Conservation (phyloP, 2,888 invertebrate species). For the Perizoma flavofasciatum region DNA sequence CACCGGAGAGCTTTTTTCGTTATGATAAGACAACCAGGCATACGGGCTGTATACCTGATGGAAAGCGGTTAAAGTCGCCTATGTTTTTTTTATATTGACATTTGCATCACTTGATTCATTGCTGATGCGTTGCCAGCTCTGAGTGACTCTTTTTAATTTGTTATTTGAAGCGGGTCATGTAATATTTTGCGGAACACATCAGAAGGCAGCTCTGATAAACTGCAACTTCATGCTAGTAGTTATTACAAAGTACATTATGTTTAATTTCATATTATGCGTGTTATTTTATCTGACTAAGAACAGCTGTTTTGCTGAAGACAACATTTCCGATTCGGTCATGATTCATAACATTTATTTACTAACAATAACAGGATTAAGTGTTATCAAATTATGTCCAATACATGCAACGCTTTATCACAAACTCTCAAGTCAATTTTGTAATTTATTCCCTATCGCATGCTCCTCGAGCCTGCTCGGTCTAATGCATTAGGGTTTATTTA, state of each 20-base stretch:
- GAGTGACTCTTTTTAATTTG: too few species aligned
- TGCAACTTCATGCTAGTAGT: neutral
- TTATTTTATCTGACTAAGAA: slow-evolving; percentile 3
- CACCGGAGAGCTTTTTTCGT: too few species aligned
- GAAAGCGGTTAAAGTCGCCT: too few species aligned
- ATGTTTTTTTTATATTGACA: too few species aligned
- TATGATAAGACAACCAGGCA: too few species aligned
- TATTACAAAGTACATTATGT: slow-evolving; percentile 5
- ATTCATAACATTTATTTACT: slow-evolving; percentile 30
- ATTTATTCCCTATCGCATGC: slow-evolving; percentile 19
- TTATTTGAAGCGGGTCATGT: too few species aligned
- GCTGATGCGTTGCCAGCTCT: too few species aligned
- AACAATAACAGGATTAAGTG: slow-evolving; percentile 25
- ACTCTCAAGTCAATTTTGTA: slow-evolving; percentile 16
- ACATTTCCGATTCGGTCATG: slow-evolving; percentile 21
- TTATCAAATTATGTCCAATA: slow-evolving; percentile 13
- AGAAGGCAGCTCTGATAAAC: slow-evolving; percentile 7
- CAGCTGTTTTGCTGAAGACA: slow-evolving; percentile 18
- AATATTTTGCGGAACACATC: too few species aligned
- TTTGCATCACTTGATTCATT: too few species aligned
- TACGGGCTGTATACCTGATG: too few species aligned
- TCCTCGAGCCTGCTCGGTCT: slow-evolving; percentile 9
- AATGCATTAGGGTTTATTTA: slow-evolving; percentile 36
- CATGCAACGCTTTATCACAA: slow-evolving; percentile 22
- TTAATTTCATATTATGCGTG: neutral